Percentiles rank a stretch among this genome's conserved stretches.
These are phyloP conservation scores for Sebastes steindachneri DNA, from an alignment of 2,797 vertebrate genomes.

Conservation along the genomic window DNA sequence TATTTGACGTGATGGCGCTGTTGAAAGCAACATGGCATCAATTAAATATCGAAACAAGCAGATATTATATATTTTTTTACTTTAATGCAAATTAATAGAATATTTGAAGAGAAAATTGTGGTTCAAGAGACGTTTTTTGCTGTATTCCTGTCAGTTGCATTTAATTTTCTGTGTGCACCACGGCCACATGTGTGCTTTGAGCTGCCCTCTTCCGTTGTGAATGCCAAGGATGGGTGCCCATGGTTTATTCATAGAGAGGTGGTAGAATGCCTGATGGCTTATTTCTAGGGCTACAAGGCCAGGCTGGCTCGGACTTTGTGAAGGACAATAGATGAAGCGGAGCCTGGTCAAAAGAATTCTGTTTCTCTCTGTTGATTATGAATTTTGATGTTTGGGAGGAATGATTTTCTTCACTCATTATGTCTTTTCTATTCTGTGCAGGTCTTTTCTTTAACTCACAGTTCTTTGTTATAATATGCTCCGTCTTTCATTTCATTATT, in stretches of 20 bases:
- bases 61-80: neutral
- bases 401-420: slow-evolving; percentile 15
- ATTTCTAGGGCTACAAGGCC: slow-evolving; percentile 43
- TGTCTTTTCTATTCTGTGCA: neutral
- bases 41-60: slow-evolving; percentile 21
- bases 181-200: slow-evolving; percentile 22
- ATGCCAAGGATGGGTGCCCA: slow-evolving; percentile 45
- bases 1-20: neutral
- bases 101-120: neutral
- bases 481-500: slow-evolving; percentile 24
- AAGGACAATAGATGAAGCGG: slow-evolving; percentile 40
- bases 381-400: slow-evolving; percentile 12
- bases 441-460: slow-evolving; percentile 4
- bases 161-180: slow-evolving; percentile 9
- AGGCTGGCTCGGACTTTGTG: slow-evolving; percentile 10
- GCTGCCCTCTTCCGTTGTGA: slow-evolving; percentile 50
- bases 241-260: slow-evolving; percentile 70
- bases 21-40: neutral
- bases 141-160: slow-evolving; percentile 21
- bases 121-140: neutral
- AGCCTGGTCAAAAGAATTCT: slow-evolving; percentile 30
- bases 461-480: neutral
- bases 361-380: slow-evolving; percentile 5
- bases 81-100: neutral
- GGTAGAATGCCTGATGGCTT: slow-evolving; percentile 57